Evolutionary conservation across 1,140 invertebrate species (phyloP).

Genomic region (Panagrolaimus sp.): DNA sequence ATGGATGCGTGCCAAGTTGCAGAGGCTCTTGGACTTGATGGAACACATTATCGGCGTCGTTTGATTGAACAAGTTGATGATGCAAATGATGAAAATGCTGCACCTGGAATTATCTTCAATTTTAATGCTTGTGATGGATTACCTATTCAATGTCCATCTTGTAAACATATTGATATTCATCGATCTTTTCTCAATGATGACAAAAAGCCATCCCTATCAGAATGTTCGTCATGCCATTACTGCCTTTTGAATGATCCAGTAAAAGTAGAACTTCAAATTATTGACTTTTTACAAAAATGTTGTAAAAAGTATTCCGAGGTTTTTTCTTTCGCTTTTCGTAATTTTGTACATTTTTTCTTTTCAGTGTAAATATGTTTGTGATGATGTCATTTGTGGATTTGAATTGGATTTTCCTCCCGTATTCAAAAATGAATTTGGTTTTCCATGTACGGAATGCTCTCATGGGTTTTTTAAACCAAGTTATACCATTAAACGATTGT

Average conservation of each 20-base stretch:
- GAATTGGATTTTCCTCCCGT: conserved; percentile 17
- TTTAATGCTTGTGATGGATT: conserved; percentile 42
- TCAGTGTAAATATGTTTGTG: conserved; percentile 18
- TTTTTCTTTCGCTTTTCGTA: conserved; percentile 32
- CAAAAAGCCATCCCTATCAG: not conserved
- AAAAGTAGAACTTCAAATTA: not conserved
- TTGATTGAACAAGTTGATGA: conserved; percentile 8
- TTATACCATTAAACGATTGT: conserved; percentile 29
- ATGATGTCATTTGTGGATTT: conserved; percentile 30
- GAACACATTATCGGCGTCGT: conserved; percentile 22
- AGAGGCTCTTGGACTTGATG: conserved; percentile 67
- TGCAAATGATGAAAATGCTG: conserved; percentile 12
- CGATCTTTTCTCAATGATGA: conserved; percentile 7
- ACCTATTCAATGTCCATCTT: conserved; percentile 34
- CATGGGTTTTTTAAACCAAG: conserved; percentile 17
- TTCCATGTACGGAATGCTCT: conserved; percentile 7
- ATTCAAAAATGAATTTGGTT: not conserved
- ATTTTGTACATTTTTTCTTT: conserved; percentile 13
- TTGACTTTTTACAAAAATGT: not conserved
- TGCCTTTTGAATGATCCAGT: not conserved
- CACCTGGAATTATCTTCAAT: conserved; percentile 17
- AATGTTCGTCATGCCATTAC: not conserved
- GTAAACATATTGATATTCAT: conserved; percentile 30
- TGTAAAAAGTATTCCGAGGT: conserved; percentile 16
- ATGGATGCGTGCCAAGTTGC: conserved; percentile 83